phyloP scores from a whole-genome alignment of 2,113 vertebrate genomes.

The Antechinus flavipes region DNA sequence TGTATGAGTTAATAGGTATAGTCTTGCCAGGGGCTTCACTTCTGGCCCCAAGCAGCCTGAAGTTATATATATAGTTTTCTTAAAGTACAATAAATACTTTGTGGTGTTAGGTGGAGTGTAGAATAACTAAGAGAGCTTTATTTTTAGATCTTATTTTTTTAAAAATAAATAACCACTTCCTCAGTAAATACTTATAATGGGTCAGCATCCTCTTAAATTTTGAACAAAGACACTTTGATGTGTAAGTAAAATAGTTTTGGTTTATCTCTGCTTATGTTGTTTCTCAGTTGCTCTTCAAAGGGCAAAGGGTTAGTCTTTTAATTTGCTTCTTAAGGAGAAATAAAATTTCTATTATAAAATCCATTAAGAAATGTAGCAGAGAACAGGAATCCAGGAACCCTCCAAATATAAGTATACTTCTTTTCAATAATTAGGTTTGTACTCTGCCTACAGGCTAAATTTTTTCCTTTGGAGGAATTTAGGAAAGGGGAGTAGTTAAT shows the following conservation, averaged over 20 bases:
- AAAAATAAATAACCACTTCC: conserved; percentile 67
- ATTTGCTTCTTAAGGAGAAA: conserved; percentile 37
- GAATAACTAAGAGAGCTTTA: conserved; percentile 30
- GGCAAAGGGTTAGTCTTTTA: conserved; percentile 38
- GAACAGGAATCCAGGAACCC: conserved; percentile 59
- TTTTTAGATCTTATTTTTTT: conserved; percentile 63
- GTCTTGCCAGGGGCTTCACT: background rate
- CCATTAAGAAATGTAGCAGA: conserved; percentile 57
- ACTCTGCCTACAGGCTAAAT: conserved; percentile 42
- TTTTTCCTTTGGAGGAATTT: conserved; percentile 59
- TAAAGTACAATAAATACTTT: conserved; percentile 14
- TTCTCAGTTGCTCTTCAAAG: conserved; percentile 40
- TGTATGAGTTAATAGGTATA: background rate
- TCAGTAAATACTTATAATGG: conserved; percentile 54
- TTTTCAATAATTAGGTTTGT: conserved; percentile 59
- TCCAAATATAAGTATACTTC: conserved; percentile 37
- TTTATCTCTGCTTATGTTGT: conserved; percentile 50
- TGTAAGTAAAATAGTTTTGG: conserved; percentile 28
- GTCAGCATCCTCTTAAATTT: conserved; percentile 52
- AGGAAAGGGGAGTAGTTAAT: conserved; percentile 52
- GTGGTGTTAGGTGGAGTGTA: conserved; percentile 16
- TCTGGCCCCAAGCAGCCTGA: background rate
- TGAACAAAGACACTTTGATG: background rate
- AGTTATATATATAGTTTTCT: background rate
- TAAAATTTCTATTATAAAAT: conserved; percentile 37